Evolutionary conservation across 1,140 invertebrate genomes (phyloP), one percentile per base, ranked within the genome.

Genomic region (Dreissena rostriformis): DNA sequence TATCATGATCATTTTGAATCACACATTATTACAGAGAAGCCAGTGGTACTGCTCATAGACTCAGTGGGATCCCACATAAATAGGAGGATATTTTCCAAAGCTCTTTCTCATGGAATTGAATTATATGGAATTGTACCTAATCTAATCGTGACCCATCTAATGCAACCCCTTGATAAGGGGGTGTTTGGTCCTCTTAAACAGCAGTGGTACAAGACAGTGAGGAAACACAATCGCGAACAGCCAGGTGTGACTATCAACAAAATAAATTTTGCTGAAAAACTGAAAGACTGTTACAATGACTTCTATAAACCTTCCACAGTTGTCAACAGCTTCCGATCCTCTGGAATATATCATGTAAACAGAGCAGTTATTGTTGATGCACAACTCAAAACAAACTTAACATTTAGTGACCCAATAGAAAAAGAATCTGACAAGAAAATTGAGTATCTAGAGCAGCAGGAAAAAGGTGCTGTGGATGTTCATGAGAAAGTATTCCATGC

Each of bases 51-150:
- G 39, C 29, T 85, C n/a, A n/a, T n/a, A n/a, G n/a, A n/a, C n/a
- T n/a, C n/a, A n/a, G n/a, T n/a, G n/a, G 49, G 68, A 11, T 61
- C 49, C 15, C 68, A 61, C 22, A 63, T 80, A 10, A 39, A 71
- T 61, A n/a, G 24, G 1, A 28, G 0, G 6, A 61, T 80, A 55
- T 73, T 84, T 73, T 26, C 71, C n/a, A 49, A 73, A 22, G 83
- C 67, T 8, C 17, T 14, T 29, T 11, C 63, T n/a, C 79, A 80
- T 12, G 71, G 74, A 19, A 86, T 79, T 68, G 85, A 84, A 63
- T 51, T 80, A 53, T 84, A 86, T 49, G 74, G 75, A 74, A 66
- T 86, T 57, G 63, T 74, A 24, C 61, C 68, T 17, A 84, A 86
- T 75, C n/a, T n/a, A n/a, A n/a, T n/a, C n/a, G 85, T 53, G 17